phyloP scores from a whole-genome alignment of 2,888 invertebrate genomes.

The Portevinia maculata region DNA sequence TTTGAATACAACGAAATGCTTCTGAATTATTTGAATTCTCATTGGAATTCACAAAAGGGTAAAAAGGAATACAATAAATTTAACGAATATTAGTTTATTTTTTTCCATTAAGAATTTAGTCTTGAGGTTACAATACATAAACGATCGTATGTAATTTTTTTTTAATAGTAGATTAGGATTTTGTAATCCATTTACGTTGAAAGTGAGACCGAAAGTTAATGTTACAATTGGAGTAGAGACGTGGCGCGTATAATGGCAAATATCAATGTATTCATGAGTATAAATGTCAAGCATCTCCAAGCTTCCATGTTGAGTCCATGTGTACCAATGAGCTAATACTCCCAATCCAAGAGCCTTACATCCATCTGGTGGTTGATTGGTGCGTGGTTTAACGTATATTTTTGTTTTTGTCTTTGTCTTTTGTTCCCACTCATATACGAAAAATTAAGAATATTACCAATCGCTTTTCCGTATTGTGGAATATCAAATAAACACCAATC shows the following conservation, averaged over 20 bases:
- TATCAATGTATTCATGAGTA: not conserved
- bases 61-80: no score
- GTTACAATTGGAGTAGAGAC: no score
- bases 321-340: not conserved
- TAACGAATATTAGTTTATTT: no score
- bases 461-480: not conserved
- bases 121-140: no score
- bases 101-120: no score
- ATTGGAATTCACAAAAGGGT: no score
- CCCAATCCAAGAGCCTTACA: not conserved
- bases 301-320: constrained; percentile 4
- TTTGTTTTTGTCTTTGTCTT: not conserved
- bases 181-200: no score
- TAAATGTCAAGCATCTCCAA: constrained; percentile 2
- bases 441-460: constrained; percentile 4
- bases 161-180: no score
- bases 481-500: constrained; percentile 3
- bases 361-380: not conserved
- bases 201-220: no score
- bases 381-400: not conserved
- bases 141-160: no score
- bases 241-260: not conserved
- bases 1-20: no score
- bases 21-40: no score
- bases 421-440: constrained; percentile 1